Conservation (phyloP, 2,888 invertebrate species). For the Parthenolecanium corni region DNA sequence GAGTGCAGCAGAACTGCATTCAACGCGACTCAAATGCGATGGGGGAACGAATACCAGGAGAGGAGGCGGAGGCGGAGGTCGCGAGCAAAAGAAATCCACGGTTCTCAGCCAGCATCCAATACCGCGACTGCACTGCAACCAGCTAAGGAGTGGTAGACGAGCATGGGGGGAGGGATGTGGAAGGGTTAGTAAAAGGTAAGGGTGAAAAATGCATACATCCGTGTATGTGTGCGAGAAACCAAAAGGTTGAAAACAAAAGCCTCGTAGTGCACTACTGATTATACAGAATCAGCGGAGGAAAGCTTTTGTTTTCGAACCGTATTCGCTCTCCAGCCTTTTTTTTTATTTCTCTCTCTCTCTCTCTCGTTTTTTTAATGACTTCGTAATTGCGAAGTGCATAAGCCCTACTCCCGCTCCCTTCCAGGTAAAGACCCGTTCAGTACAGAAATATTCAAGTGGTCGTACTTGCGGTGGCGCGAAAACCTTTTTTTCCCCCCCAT, state of each 20-base stretch:
- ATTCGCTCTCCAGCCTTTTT: slow-evolving; percentile 17
- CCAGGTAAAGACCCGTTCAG: not conserved
- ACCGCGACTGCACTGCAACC: no score
- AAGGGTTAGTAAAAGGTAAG: not conserved
- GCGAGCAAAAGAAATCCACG: not conserved
- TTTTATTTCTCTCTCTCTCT: no score
- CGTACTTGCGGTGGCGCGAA: slow-evolving; percentile 16
- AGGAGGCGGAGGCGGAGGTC: not conserved
- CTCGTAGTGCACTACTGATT: slow-evolving; percentile 15
- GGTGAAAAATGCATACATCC: not conserved
- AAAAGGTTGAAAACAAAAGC: slow-evolving; percentile 24
- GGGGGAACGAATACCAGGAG: not conserved
- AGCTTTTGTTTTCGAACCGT: slow-evolving; percentile 22
- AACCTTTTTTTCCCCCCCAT: slow-evolving; percentile 11
- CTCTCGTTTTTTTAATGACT: slow-evolving; percentile 27
- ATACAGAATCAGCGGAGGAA: slow-evolving; percentile 22
- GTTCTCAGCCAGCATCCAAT: not conserved
- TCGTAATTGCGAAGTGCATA: slow-evolving; percentile 13
- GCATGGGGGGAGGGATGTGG: not conserved
- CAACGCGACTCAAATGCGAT: no score
- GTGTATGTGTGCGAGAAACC: slow-evolving; percentile 1
- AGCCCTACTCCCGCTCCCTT: no score
- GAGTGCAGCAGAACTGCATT: slow-evolving; percentile 15
- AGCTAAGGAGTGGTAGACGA: not conserved
- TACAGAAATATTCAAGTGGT: slow-evolving; percentile 24